Conservation (phyloP, 2,888 invertebrate species). For the Eupeodes latifasciatus region DNA sequence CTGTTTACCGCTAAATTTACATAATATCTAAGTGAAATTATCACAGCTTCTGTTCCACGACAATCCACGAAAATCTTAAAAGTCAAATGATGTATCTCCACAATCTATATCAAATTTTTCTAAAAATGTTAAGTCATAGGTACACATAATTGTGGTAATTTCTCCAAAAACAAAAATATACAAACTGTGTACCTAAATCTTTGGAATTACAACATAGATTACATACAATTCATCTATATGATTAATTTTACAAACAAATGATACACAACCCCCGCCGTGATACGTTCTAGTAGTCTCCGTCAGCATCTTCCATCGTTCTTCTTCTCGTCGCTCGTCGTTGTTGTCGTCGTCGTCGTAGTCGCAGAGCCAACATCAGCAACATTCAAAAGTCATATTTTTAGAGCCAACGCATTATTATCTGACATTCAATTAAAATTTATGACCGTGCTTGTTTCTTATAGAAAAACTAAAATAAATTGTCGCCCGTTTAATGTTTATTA, state of each 20-base stretch:
- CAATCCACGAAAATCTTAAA: no score
- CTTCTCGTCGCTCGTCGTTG: not conserved
- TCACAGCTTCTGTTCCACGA: no score
- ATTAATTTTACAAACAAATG: slow-evolving; percentile 11
- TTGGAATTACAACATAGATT: no score
- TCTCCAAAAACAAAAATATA: no score
- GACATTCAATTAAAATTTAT: slow-evolving; percentile 67
- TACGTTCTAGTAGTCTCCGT: no score
- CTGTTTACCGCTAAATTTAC: no score
- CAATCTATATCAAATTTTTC: no score
- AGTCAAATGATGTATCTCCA: no score
- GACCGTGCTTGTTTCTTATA: slow-evolving; percentile 40
- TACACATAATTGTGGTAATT: no score
- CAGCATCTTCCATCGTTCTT: not conserved
- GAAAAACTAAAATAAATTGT: slow-evolving; percentile 56
- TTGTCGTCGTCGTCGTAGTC: not conserved
- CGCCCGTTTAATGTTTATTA: slow-evolving; percentile 62
- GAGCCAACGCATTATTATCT: slow-evolving; percentile 45
- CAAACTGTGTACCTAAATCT: no score
- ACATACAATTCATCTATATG: not conserved
- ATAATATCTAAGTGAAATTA: no score
- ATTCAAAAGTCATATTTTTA: slow-evolving; percentile 45
- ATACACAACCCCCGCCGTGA: slow-evolving; percentile 6
- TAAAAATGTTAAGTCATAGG: no score
- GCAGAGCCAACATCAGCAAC: slow-evolving; percentile 15